These are phyloP conservation scores for Hyphantria cunea DNA, from an alignment of 1,140 invertebrate genomes.

Conservation along the genomic window DNA sequence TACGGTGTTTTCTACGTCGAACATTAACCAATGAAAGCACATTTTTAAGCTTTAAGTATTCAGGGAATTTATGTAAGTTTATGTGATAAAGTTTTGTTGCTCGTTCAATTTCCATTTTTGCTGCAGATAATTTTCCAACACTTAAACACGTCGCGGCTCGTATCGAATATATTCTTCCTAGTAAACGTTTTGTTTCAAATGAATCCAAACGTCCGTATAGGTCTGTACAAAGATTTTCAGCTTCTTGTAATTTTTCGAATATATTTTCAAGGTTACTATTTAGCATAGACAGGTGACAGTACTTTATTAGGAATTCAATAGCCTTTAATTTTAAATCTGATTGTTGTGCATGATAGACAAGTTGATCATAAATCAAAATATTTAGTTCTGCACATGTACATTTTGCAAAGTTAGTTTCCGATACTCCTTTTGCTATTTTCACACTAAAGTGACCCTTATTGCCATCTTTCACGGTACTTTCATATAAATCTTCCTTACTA, in stretches of 20 bases:
- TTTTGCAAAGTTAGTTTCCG: conserved; percentile 57
- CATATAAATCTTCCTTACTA: conserved; percentile 49
- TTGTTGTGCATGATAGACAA: conserved; percentile 61
- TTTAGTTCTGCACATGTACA: conserved; percentile 69
- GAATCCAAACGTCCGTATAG: conserved; percentile 37
- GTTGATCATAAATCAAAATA: conserved; percentile 62
- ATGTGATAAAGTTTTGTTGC: conserved; percentile 56
- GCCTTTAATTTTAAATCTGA: conserved; percentile 70
- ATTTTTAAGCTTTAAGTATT: conserved; percentile 50
- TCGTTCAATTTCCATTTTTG: conserved; percentile 58
- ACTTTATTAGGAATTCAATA: conserved; percentile 69
- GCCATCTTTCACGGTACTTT: conserved; percentile 31
- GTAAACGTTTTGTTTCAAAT: conserved; percentile 58
- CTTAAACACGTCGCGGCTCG: conserved; percentile 59
- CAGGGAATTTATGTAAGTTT: conserved; percentile 56
- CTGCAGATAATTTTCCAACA: conserved; percentile 46
- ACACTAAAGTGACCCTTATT: conserved; percentile 45
- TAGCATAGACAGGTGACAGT: conserved; percentile 58
- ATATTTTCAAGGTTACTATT: conserved; percentile 57
- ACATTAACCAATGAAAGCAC: conserved; percentile 43
- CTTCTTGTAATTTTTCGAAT: conserved; percentile 64
- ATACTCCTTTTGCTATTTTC: conserved; percentile 62
- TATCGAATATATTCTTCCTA: conserved; percentile 67
- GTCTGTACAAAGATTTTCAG: conserved; percentile 54
- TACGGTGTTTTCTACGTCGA: conserved; percentile 50